A percentile compares a stretch with the other conserved stretches of the same genome.
phyloP scores from a whole-genome alignment of 2,888 invertebrate genomes.

The Idaea straminata region DNA sequence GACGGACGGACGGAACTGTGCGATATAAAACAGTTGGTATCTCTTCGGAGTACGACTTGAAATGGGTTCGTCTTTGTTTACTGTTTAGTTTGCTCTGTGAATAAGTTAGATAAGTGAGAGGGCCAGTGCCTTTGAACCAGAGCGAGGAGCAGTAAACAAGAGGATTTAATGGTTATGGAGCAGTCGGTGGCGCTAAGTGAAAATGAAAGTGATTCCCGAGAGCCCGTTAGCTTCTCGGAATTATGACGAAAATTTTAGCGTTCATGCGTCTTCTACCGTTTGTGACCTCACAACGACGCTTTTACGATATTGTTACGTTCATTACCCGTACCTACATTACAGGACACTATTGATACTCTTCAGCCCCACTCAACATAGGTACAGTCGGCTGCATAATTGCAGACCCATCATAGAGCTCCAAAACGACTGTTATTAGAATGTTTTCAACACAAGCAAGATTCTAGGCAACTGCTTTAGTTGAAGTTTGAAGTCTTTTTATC shows the following conservation, averaged over 20 bases:
- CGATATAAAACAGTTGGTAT: slow-evolving; percentile 44
- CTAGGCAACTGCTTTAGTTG: no score
- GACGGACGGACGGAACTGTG: not conserved
- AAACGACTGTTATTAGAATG: no score
- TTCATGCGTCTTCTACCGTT: slow-evolving; percentile 42
- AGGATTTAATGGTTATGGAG: slow-evolving; percentile 67
- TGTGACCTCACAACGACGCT: slow-evolving; percentile 38
- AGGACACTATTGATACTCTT: slow-evolving; percentile 34
- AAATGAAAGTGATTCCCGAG: slow-evolving; percentile 68
- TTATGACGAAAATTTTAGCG: slow-evolving; percentile 55
- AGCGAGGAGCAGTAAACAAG: slow-evolving; percentile 58
- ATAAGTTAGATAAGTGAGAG: slow-evolving; percentile 57
- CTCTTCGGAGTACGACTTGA: slow-evolving; percentile 41
- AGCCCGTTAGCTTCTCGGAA: slow-evolving; percentile 56
- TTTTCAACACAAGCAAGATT: no score
- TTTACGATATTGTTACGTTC: slow-evolving; percentile 50
- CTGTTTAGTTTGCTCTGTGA: slow-evolving; percentile 58
- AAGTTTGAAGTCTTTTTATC: no score
- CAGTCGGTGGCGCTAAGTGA: slow-evolving; percentile 66
- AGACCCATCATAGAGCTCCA: no score
- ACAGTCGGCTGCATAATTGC: no score
- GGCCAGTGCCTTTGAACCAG: slow-evolving; percentile 40
- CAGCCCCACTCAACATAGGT: slow-evolving; percentile 14
- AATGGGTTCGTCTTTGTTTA: slow-evolving; percentile 47
- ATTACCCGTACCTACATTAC: slow-evolving; percentile 44